Base-by-base conservation (phyloP, 2,888 invertebrate species). In the Hololepta plana region DNA sequence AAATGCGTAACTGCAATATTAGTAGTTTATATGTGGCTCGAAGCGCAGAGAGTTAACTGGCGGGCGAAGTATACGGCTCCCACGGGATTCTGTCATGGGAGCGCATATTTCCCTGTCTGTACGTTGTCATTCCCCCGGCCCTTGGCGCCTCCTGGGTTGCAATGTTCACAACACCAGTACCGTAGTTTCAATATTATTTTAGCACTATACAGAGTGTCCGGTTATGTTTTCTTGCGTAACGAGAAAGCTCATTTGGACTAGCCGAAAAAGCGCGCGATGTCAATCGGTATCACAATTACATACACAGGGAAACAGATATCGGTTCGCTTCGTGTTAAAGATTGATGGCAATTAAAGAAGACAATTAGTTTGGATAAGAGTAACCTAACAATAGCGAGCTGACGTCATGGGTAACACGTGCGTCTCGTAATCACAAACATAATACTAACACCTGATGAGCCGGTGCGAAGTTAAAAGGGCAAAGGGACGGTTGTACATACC, bases 31-130 rank as follows among this genome's bases (percentile, higher is more conserved):
- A 41, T 38, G 41, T 39, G 36, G 40, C 35, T 38, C 35, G 37
- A 24, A 36, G 38, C 39, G 41, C 38, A 38, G 37, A 40, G 40
- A 39, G 42, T 37, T 39, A 35, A 37, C 38, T 38, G 40, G 35
- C 41, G 40, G 42, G 44, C 43, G 43, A 45, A 44, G 43, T 46
- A 45, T 46, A 48, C 44, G 46, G 37, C 43, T 47, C 46, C 44
- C 46, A 33, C 32, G 47, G 42, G 47, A 45, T 28, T 35, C 37
- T 40, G 45, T 43, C 46, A 45, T 46, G 47, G 47, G 47, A 47
- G 42, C 45, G 45, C 45, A 47, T 47, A 47, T 48, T 48, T 47
- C 47, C 47, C 46, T 44, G 46, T 45, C 47, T 45, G 46, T 43
- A 39, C 40, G 39, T 32, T 36, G 38, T 38, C 43, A 19, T n/a